A percentile compares a stretch with the other conserved stretches of the same genome.
These are phyloP conservation scores for Drosophila emarginata DNA, from an alignment of 2,888 invertebrate genomes.

Conservation along the genomic window DNA sequence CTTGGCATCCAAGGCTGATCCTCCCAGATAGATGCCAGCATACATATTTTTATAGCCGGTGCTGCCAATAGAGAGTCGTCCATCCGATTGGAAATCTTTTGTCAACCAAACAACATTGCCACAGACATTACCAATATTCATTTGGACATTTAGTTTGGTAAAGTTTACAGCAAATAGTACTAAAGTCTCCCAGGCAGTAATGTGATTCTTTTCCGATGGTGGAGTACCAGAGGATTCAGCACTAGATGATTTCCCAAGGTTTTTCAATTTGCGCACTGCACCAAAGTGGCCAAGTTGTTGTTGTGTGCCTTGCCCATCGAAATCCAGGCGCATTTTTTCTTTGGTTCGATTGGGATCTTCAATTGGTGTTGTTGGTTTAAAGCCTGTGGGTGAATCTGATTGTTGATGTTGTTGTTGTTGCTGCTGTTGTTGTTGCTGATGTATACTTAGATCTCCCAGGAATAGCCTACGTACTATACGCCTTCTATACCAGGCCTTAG, in stretches of 20 bases:
- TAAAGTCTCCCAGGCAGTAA: conserved; percentile 96
- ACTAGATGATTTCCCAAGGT: conserved; percentile 84
- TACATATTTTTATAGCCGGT: conserved; percentile 96
- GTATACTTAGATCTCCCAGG: conserved; percentile 93
- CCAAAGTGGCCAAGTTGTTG: conserved; percentile 65
- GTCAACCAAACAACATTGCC: conserved; percentile 98
- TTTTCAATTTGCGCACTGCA: conserved; percentile 83
- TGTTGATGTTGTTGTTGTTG: conserved; percentile 70
- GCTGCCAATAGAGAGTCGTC: conserved; percentile 95
- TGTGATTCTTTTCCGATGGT: conserved; percentile 85
- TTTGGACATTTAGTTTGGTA: conserved; percentile 96
- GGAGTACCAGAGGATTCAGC: conserved; percentile 84
- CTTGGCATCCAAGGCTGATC: conserved; percentile 96
- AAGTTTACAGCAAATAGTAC: conserved; percentile 98
- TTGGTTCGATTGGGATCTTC: conserved; percentile 82
- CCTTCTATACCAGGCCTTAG: conserved; percentile 98
- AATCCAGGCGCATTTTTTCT: conserved; percentile 85
- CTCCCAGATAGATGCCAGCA: conserved; percentile 92
- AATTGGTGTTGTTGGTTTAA: conserved; percentile 66
- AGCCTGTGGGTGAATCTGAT: conserved; percentile 62
- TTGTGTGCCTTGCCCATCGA: conserved; percentile 78
- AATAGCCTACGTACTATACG: conserved; percentile 96
- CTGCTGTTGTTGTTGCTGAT: conserved; percentile 68
- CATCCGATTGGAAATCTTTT: conserved; percentile 95
- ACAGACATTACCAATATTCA: conserved; percentile 99